Conservation (phyloP, 2,113 vertebrate species). For the Xiphophorus maculatus region DNA sequence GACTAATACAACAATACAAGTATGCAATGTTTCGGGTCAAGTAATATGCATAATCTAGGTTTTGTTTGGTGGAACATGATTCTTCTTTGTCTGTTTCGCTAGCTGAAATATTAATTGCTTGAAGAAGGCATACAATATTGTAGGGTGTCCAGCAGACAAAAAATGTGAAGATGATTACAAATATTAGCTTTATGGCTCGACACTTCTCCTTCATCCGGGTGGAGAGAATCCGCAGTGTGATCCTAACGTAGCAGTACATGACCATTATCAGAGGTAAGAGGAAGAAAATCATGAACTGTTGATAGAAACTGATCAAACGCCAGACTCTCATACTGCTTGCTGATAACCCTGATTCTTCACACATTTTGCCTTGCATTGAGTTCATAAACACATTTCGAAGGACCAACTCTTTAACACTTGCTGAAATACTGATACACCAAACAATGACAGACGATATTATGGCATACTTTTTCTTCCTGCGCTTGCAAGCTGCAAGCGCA, state of each 20-base stretch:
- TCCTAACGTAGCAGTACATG: constrained; percentile 78
- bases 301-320: constrained; percentile 73
- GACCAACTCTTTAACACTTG: constrained; percentile 78
- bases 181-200: constrained; percentile 78
- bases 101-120: constrained; percentile 39
- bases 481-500: constrained; percentile 68
- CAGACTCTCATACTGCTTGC: constrained; percentile 45
- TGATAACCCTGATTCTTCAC: constrained; percentile 54
- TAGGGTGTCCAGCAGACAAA: constrained; percentile 82
- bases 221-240: constrained; percentile 74
- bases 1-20: constrained; percentile 81
- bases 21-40: constrained; percentile 78
- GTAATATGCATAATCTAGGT: constrained; percentile 71
- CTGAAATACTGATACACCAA: constrained; percentile 76
- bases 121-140: constrained; percentile 77
- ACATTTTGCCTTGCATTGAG: neutral
- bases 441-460: constrained; percentile 42
- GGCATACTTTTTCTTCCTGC: constrained; percentile 66
- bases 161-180: constrained; percentile 77
- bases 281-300: constrained; percentile 81
- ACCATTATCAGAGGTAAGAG: constrained; percentile 76
- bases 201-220: constrained; percentile 77
- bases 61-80: accelerated
- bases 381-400: constrained; percentile 40
- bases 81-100: neutral